These are phyloP conservation scores for Cyphomyrus discorhynchus DNA, from an alignment of 2,113 vertebrate genomes.

Conservation along the genomic window DNA sequence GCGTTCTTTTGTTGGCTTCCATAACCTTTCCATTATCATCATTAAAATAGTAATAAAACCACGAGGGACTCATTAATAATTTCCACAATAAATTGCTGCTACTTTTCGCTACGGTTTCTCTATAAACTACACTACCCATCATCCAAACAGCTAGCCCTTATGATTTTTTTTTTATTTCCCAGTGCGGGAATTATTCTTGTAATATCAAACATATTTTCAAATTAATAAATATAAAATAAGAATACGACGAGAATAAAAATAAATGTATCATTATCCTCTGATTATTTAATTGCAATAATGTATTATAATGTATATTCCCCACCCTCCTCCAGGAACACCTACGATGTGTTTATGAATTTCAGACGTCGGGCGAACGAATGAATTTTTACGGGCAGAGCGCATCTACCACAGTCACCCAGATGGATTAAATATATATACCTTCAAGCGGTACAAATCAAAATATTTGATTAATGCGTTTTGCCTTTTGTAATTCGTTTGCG, in stretches of 20 bases:
- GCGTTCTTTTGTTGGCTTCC: neutral
- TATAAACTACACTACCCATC: conserved; percentile 48
- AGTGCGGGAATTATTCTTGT: conserved; percentile 6
- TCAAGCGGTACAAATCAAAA: neutral
- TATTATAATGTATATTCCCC: conserved; percentile 18
- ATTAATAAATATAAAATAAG: neutral
- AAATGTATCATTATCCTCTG: neutral
- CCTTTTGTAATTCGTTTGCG: conserved; percentile 4
- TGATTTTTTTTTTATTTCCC: neutral
- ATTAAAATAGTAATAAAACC: neutral
- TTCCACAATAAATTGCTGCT: neutral
- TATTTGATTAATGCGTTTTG: neutral
- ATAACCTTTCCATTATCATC: neutral
- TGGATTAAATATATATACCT: neutral
- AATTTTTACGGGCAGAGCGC: conserved; percentile 8
- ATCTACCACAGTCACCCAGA: neutral
- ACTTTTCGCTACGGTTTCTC: neutral
- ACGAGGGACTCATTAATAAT: neutral
- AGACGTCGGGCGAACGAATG: conserved; percentile 50
- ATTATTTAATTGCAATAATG: neutral
- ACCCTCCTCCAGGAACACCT: conserved; percentile 26
- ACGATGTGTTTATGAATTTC: conserved; percentile 58
- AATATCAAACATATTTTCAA: conserved; percentile 9
- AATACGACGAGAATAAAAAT: neutral
- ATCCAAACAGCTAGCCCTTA: conserved; percentile 15